Evolutionary conservation across 1,140 invertebrate genomes (phyloP).

Genomic region (Drosophila nigromelanica): DNA sequence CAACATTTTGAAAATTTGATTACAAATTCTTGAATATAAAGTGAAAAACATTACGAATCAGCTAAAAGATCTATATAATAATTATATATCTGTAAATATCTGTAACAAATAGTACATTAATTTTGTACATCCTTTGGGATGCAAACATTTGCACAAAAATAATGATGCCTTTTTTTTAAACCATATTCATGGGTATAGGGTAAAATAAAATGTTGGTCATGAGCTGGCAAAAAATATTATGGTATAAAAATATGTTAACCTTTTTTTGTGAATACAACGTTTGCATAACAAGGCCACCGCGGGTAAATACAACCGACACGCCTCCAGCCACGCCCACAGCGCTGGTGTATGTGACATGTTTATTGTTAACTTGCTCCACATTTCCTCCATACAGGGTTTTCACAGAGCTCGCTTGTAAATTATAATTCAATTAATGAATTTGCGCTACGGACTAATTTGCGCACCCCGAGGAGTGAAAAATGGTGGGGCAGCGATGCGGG

Average conservation of each 20-base stretch:
- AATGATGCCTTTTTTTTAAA: not conserved
- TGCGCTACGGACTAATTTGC: conserved; percentile 61
- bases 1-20: no score
- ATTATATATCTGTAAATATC: not conserved
- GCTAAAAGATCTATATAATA: not conserved
- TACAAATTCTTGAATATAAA: no score
- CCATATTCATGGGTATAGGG: not conserved
- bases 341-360: conserved; percentile 44
- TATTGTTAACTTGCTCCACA: conserved; percentile 46
- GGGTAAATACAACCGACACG: conserved; percentile 14
- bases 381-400: not conserved
- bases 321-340: conserved; percentile 6
- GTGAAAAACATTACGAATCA: no score
- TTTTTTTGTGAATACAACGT: conserved; percentile 11
- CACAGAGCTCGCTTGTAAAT: conserved; percentile 42
- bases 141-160: not conserved
- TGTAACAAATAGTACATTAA: no score
- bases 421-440: conserved; percentile 74
- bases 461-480: conserved; percentile 21
- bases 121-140: not conserved
- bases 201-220: conserved; percentile 2
- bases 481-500: not conserved
- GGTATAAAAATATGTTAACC: conserved; percentile 6
- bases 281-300: conserved; percentile 32
- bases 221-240: not conserved